phyloP scores from a whole-genome alignment of 2,797 vertebrate species.

The Melanotaenia maccullochi region DNA sequence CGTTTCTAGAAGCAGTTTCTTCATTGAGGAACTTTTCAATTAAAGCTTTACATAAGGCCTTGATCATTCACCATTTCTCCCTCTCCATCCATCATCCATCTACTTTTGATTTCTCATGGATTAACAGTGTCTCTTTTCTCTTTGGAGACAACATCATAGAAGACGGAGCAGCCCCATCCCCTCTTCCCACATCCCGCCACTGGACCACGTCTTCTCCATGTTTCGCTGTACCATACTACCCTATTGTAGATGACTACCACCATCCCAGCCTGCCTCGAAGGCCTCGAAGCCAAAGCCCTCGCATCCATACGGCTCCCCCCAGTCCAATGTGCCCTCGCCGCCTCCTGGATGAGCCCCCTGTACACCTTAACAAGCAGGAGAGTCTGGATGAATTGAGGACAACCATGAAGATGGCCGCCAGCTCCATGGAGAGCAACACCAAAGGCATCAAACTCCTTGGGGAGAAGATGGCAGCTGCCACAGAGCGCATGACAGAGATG shows the following conservation, averaged over 20 bases:
- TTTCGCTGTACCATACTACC: conserved; percentile 36
- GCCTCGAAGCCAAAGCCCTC: conserved; percentile 24
- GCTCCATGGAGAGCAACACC: conserved; percentile 76
- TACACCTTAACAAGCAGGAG: conserved; percentile 70
- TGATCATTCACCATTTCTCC: conserved; percentile 9
- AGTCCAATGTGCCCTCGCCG: conserved; percentile 66
- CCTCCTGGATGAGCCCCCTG: conserved; percentile 5
- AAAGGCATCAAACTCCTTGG: conserved; percentile 73
- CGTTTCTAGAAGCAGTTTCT: conserved; percentile 3
- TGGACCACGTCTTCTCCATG: conserved; percentile 45
- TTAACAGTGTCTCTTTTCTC: conserved; percentile 51
- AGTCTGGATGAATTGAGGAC: conserved; percentile 74
- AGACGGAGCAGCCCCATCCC: not conserved
- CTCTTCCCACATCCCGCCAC: not conserved
- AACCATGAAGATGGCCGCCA: conserved; percentile 68
- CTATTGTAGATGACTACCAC: conserved; percentile 25
- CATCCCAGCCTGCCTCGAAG: conserved; percentile 10
- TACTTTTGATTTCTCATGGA: not conserved
- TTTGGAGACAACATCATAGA: conserved; percentile 66
- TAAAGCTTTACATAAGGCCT: not conserved
- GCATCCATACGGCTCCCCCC: conserved; percentile 66
- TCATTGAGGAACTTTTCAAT: not conserved
- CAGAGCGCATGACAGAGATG: conserved; percentile 70
- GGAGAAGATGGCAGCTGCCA: conserved; percentile 71
- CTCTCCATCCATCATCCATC: conserved; percentile 14